phyloP scores from a whole-genome alignment of 2,888 invertebrate genomes.

The Ennomos erosarius region DNA sequence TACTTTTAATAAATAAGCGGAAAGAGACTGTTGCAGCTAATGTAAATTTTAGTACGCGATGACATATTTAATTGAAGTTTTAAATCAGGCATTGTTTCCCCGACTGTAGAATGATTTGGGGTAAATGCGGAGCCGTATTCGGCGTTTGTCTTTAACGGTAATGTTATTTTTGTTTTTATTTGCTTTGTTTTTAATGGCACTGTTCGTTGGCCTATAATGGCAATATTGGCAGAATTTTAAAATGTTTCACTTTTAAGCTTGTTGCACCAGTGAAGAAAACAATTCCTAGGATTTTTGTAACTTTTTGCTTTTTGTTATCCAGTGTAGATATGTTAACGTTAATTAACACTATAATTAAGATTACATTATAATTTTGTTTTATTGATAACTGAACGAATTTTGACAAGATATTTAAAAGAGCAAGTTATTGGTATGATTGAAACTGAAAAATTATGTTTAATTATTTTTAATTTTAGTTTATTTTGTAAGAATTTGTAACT shows the following conservation, averaged over 20 bases:
- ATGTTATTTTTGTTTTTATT: constrained; percentile 48
- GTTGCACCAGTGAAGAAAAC: too few relatives aligned
- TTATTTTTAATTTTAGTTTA: too few relatives aligned
- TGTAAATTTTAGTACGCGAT: constrained; percentile 27
- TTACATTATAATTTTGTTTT: too few relatives aligned
- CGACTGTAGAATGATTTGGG: constrained; percentile 48
- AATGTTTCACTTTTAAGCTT: neutral
- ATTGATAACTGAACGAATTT: too few relatives aligned
- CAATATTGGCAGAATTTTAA: too few relatives aligned
- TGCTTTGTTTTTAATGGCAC: constrained; percentile 37
- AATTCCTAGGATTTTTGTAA: neutral
- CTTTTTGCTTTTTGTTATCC: too few relatives aligned
- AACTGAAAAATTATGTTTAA: too few relatives aligned
- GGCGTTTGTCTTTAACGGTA: constrained; percentile 51
- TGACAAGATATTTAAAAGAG: too few relatives aligned
- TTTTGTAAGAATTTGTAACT: too few relatives aligned
- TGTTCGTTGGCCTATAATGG: constrained; percentile 6
- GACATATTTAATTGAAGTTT: constrained; percentile 9
- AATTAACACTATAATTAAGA: too few relatives aligned
- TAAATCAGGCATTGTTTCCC: constrained; percentile 46
- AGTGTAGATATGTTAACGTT: too few relatives aligned
- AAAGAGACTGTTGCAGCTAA: constrained; percentile 27
- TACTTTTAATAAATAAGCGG: constrained; percentile 26
- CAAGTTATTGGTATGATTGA: too few relatives aligned
- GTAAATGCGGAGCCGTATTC: constrained; percentile 57